A percentile compares a stretch with the other conserved stretches of the same genome.
These are phyloP conservation scores for Cassiopea andromeda DNA, from an alignment of 30 jellyfish, hydroid and myxozoan species.

Conservation along the genomic window DNA sequence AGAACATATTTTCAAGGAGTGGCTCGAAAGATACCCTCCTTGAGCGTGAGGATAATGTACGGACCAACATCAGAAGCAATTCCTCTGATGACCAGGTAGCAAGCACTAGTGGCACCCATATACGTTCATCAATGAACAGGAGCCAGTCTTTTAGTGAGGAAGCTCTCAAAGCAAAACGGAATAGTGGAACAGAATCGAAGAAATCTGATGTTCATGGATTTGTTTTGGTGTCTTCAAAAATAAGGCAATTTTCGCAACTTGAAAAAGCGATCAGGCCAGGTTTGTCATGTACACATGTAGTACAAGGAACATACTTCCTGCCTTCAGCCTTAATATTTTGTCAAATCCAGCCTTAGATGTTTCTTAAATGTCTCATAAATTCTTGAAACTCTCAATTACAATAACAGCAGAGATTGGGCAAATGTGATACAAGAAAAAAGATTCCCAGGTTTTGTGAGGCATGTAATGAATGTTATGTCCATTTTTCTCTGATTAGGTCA, in stretches of 20 bases:
- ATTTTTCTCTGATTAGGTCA: no score
- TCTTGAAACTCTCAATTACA: no score
- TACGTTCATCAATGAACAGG: constrained; percentile 12
- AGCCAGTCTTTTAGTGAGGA: constrained; percentile 62
- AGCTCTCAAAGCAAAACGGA: constrained; percentile 6
- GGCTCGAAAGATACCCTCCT: constrained; percentile 17
- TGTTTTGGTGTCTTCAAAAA: constrained; percentile 83
- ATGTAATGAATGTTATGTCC: no score
- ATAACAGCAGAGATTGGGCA: no score
- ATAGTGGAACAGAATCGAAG: not conserved
- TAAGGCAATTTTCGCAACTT: constrained; percentile 74
- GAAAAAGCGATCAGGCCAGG: constrained; percentile 77
- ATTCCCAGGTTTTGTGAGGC: no score
- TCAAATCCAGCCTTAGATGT: no score
- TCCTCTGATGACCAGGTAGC: constrained; percentile 20
- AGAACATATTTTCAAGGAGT: constrained; percentile 25
- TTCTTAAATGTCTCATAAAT: no score
- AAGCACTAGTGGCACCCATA: constrained; percentile 3
- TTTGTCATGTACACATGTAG: not conserved
- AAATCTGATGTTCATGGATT: constrained; percentile 46
- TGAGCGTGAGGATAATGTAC: constrained; percentile 1
- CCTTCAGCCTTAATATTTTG: no score
- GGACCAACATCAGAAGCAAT: constrained; percentile 14
- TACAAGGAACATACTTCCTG: not conserved
- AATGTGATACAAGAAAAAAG: no score